Evolutionary conservation across 2,797 vertebrate species (phyloP).

Genomic region (Harpagifer antarcticus): DNA sequence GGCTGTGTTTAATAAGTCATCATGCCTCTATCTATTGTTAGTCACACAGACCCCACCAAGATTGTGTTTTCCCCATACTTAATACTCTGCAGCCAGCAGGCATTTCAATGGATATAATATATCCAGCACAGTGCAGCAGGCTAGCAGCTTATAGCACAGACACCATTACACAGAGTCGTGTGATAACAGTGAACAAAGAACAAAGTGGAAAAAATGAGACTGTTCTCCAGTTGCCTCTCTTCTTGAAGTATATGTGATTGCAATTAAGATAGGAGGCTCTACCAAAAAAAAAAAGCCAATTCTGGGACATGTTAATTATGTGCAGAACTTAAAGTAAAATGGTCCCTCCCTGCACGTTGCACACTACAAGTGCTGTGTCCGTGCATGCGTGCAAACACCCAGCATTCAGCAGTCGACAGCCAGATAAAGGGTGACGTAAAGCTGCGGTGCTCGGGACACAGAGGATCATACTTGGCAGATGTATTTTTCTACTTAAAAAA

Average conservation of each 20-base stretch:
- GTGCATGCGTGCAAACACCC: slow-evolving; percentile 50
- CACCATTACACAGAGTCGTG: slow-evolving; percentile 78
- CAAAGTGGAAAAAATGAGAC: slow-evolving; percentile 77
- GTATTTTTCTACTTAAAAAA: slow-evolving; percentile 51
- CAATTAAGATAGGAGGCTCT: slow-evolving; percentile 83
- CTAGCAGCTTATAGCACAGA: slow-evolving; percentile 73
- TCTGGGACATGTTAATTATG: slow-evolving; percentile 76
- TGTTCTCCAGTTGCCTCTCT: slow-evolving; percentile 70
- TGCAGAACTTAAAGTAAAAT: slow-evolving; percentile 70
- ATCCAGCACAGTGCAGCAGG: slow-evolving; percentile 56
- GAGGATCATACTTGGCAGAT: slow-evolving; percentile 72
- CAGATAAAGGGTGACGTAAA: slow-evolving; percentile 72
- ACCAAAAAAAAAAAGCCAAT: slow-evolving; percentile 61
- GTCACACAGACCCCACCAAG: slow-evolving; percentile 67
- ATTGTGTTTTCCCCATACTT: slow-evolving; percentile 72
- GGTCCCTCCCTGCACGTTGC: slow-evolving; percentile 47
- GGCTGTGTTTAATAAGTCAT: slow-evolving; percentile 86
- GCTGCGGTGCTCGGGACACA: slow-evolving; percentile 61
- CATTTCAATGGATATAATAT: slow-evolving; percentile 79
- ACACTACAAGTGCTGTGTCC: slow-evolving; percentile 36
- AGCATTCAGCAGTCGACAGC: slow-evolving; percentile 49
- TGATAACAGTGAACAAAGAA: slow-evolving; percentile 82
- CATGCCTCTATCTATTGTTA: slow-evolving; percentile 83
- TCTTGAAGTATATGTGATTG: slow-evolving; percentile 81
- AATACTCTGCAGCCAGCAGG: slow-evolving; percentile 76